These are phyloP conservation scores for Neria commutata DNA, from an alignment of 2,888 invertebrate species.

Conservation along the genomic window DNA sequence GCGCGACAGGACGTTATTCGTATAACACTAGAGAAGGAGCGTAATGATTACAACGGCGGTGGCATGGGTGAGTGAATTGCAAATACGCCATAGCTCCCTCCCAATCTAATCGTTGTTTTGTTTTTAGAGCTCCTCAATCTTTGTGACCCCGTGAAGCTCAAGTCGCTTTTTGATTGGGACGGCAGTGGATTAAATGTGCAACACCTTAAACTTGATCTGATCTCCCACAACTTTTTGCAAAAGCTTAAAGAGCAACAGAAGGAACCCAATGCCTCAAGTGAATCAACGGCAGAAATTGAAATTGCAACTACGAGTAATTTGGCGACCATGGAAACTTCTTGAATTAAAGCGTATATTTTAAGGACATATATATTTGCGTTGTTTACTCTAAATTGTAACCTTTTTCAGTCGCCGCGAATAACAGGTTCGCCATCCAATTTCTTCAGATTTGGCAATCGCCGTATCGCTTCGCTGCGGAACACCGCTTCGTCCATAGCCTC, in stretches of 20 bases:
- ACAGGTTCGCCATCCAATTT: constrained; percentile 81
- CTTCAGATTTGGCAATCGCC: constrained; percentile 75
- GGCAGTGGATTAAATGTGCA: constrained; percentile 60
- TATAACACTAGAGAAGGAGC: constrained; percentile 76
- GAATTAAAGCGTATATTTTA: constrained; percentile 2
- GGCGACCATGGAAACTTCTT: constrained; percentile 38
- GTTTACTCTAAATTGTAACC: too few species aligned
- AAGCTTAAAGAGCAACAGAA: constrained; percentile 39
- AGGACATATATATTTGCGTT: constrained; percentile 14
- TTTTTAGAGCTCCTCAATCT: constrained; percentile 54
- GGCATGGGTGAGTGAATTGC: constrained; percentile 69
- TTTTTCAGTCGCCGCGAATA: neutral
- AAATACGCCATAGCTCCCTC: neutral
- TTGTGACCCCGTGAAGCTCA: constrained; percentile 51
- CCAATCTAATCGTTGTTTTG: too few species aligned
- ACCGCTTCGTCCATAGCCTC: constrained; percentile 74
- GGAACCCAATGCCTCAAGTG: neutral
- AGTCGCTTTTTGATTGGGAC: constrained; percentile 58
- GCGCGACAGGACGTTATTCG: constrained; percentile 79
- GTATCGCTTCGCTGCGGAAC: constrained; percentile 75
- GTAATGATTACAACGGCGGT: constrained; percentile 75
- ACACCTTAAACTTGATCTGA: constrained; percentile 57
- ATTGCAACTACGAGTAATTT: neutral
- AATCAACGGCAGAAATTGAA: constrained; percentile 3
- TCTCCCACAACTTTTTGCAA: constrained; percentile 53